Percentiles rank a stretch among this genome's conserved stretches.
Conservation (phyloP, 2,113 vertebrate species). For the Sterrhoptilus dennistouni region DNA sequence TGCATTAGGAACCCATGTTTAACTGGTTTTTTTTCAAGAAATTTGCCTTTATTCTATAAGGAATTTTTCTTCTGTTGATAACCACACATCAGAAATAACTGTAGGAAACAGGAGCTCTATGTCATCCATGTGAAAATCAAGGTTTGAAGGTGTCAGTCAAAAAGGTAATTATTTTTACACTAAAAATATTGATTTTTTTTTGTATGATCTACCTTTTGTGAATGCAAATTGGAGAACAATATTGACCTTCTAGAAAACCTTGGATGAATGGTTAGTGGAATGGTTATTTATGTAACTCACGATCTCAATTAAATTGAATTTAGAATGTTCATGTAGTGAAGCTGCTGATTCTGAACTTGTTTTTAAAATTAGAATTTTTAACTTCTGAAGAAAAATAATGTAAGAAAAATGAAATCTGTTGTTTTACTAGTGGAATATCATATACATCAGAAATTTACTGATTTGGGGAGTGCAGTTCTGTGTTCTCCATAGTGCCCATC, state of each 20-base stretch:
- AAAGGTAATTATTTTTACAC: neutral
- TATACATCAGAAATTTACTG: neutral
- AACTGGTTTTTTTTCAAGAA: neutral
- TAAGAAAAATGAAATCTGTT: neutral
- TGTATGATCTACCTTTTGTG: neutral
- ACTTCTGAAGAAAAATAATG: neutral
- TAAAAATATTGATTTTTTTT: neutral
- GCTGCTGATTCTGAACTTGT: neutral
- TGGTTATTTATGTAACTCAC: neutral
- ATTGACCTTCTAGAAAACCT: neutral
- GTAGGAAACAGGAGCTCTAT: neutral
- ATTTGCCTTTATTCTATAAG: neutral
- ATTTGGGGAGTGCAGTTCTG: neutral
- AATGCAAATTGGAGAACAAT: neutral
- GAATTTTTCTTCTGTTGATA: neutral
- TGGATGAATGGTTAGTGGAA: neutral
- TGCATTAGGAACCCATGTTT: neutral
- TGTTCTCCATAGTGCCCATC: neutral
- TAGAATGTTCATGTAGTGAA: neutral
- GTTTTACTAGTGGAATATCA: neutral
- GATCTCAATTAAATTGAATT: neutral
- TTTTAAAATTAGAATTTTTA: neutral
- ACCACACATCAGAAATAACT: neutral
- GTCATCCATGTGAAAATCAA: neutral
- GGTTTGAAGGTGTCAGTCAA: neutral